phyloP scores from a whole-genome alignment of 2,888 invertebrate genomes.

The Pecten maximus region DNA sequence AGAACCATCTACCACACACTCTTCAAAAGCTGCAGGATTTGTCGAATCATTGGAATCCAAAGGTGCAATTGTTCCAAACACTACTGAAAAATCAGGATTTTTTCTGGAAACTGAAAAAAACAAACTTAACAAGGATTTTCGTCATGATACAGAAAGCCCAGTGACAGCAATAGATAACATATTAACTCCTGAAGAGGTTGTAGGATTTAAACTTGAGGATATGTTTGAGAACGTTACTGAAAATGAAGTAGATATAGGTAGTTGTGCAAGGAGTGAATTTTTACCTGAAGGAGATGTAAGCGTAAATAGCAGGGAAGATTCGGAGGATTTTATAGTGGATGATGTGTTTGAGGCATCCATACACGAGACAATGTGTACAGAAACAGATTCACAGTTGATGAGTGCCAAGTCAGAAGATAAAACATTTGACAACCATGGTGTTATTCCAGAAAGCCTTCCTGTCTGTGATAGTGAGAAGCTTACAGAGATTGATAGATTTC shows the following conservation, averaged over 20 bases:
- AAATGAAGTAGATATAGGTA: not conserved
- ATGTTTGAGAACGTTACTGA: not conserved
- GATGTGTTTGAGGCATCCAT: not conserved
- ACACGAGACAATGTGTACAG: not conserved
- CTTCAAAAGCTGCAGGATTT: not conserved
- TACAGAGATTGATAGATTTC: not conserved
- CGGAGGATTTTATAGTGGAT: not conserved
- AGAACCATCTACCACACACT: not conserved
- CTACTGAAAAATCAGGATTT: not conserved
- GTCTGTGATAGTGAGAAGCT: not conserved
- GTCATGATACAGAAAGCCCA: not conserved
- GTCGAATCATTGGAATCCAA: not conserved
- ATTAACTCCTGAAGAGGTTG: not conserved
- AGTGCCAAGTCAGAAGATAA: not conserved
- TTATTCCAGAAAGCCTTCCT: not conserved
- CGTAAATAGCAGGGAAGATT: not conserved
- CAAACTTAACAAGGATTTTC: not conserved
- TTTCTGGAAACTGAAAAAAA: not conserved
- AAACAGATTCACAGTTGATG: not conserved
- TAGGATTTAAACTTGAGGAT: not conserved
- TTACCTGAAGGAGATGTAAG: not conserved
- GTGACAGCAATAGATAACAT: not conserved
- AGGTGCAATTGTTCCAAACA: not conserved
- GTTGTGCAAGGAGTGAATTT: not conserved
- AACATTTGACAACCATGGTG: not conserved